Evolutionary conservation across 2,113 vertebrate species (phyloP).

Genomic region (Sisor rabdophorus): DNA sequence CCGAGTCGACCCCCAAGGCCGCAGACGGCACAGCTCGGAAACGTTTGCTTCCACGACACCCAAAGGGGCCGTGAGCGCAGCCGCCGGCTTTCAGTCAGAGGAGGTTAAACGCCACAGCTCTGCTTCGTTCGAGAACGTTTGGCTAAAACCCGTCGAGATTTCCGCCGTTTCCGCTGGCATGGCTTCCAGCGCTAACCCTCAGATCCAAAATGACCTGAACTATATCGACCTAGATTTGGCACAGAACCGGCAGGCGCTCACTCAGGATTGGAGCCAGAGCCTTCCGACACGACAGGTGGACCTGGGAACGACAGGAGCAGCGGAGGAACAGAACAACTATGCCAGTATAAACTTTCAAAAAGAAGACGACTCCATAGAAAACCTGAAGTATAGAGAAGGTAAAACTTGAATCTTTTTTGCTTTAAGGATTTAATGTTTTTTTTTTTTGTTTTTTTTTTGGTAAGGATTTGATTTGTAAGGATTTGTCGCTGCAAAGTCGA

Average conservation of each 20-base stretch:
- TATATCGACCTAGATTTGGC: conserved; percentile 85
- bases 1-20: conserved; percentile 75
- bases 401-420: neutral
- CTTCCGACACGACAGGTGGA: conserved; percentile 58
- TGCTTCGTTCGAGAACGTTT: conserved; percentile 83
- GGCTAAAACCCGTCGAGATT: conserved; percentile 70
- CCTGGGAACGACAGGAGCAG: conserved; percentile 55
- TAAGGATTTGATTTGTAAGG: neutral
- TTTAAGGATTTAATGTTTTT: too few relatives aligned
- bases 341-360: conserved; percentile 86
- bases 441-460: too few relatives aligned
- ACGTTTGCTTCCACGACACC: conserved; percentile 75
- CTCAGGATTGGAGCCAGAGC: conserved; percentile 52
- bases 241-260: conserved; percentile 65
- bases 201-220: conserved; percentile 77
- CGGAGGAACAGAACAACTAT: conserved; percentile 77
- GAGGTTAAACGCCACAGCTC: conserved; percentile 81
- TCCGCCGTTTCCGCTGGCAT: conserved; percentile 21
- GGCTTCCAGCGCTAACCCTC: conserved; percentile 39
- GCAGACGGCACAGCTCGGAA: conserved; percentile 80
- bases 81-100: conserved; percentile 52
- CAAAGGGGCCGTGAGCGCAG: conserved; percentile 40
- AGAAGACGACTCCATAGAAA: conserved; percentile 68
- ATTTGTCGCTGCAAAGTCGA: too few relatives aligned
- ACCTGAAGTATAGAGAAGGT: conserved; percentile 69